phyloP scores from a whole-genome alignment of 2,888 invertebrate genomes.

The Ormyrus thymus region DNA sequence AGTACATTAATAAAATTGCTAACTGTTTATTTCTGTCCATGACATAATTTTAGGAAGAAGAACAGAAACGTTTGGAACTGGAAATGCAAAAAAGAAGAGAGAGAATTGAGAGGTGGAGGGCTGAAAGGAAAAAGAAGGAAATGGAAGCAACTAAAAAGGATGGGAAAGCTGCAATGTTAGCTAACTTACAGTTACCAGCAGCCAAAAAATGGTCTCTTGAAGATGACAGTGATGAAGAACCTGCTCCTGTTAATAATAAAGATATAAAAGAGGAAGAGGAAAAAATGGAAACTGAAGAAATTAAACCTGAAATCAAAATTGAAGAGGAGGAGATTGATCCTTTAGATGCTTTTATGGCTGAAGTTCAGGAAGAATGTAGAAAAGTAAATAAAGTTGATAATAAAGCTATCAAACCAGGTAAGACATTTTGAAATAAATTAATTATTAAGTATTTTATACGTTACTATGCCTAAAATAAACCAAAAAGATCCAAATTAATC shows the following conservation, averaged over 20 bases:
- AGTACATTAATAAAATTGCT: not conserved
- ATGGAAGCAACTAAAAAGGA: conserved; percentile 88
- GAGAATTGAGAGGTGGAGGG: conserved; percentile 96
- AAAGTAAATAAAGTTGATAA: conserved; percentile 86
- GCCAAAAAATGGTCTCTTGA: conserved; percentile 98
- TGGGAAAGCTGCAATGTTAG: conserved; percentile 81
- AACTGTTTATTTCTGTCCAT: no score
- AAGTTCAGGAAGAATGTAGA: conserved; percentile 88
- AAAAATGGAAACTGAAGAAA: conserved; percentile 69
- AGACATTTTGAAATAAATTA: not conserved
- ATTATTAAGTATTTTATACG: not conserved
- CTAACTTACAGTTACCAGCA: conserved; percentile 78
- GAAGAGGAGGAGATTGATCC: conserved; percentile 90
- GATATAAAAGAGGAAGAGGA: conserved; percentile 68
- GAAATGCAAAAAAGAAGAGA: conserved; percentile 98
- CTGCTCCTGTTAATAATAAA: conserved; percentile 67
- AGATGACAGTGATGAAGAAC: conserved; percentile 91
- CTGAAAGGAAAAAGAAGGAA: conserved; percentile 92
- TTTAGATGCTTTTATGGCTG: conserved; percentile 98
- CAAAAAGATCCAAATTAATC: not conserved
- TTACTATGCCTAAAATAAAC: not conserved
- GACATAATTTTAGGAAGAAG: conserved; percentile 82
- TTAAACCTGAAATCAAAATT: conserved; percentile 78
- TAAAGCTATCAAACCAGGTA: conserved; percentile 75
- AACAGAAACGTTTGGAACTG: conserved; percentile 90